Percentiles rank a stretch among this genome's conserved stretches.
These are phyloP conservation scores for Phylloscopus trochiloides DNA, from an alignment of 2,113 vertebrate species.

Conservation along the genomic window DNA sequence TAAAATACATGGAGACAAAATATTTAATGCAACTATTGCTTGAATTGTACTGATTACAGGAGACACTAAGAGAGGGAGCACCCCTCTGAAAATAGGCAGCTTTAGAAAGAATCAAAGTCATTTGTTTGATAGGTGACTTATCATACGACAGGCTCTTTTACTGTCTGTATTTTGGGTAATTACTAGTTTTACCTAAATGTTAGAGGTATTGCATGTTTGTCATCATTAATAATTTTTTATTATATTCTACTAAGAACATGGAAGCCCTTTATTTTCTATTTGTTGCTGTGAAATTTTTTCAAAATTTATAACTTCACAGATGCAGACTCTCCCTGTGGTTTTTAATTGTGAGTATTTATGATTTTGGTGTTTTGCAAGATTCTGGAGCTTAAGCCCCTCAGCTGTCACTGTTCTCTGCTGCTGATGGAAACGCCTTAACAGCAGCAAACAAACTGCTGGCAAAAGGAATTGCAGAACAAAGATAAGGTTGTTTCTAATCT, in stretches of 20 bases:
- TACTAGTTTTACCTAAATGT: not conserved
- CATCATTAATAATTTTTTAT: not conserved
- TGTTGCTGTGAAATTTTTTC: not conserved
- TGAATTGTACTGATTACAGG: not conserved
- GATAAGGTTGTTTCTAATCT: conserved; percentile 34
- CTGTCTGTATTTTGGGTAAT: not conserved
- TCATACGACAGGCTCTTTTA: not conserved
- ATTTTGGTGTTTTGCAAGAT: not conserved
- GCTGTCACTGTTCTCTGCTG: not conserved
- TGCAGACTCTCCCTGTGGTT: not conserved
- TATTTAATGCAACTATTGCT: not conserved
- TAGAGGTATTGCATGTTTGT: not conserved
- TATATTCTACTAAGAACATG: not conserved
- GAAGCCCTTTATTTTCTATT: not conserved
- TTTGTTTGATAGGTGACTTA: not conserved
- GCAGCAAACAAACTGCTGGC: not conserved
- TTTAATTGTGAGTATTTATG: not conserved
- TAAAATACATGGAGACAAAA: not conserved
- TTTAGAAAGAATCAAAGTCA: not conserved
- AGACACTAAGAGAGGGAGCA: not conserved
- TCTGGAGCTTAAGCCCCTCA: not conserved
- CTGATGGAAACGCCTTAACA: not conserved
- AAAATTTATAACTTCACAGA: not conserved
- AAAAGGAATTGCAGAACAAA: not conserved
- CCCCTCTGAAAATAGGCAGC: not conserved